Conservation (phyloP, 2,797 vertebrate genomes). For the Lacerta agilis region DNA sequence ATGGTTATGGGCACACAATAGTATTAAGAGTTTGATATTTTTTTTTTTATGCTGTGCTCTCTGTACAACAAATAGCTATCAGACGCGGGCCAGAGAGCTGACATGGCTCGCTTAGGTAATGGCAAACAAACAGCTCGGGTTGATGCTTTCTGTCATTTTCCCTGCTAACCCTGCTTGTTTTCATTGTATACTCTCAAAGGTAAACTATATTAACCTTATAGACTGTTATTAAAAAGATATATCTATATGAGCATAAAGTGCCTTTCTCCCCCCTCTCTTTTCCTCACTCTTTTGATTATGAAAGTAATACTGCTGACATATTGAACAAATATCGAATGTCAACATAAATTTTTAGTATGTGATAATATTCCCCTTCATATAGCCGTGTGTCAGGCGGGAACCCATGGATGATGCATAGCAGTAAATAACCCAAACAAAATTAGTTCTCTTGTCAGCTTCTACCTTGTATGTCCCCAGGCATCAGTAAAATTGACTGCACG, state of each 20-base stretch:
- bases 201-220: conserved; percentile 98
- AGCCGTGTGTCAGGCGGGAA: conserved; percentile 90
- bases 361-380: conserved; percentile 90
- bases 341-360: conserved; percentile 93
- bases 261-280: conserved; percentile 81
- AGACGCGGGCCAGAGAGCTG: conserved; percentile 88
- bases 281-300: conserved; percentile 87
- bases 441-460: conserved; percentile 93
- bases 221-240: conserved; percentile 98
- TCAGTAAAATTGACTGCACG: conserved; percentile 99
- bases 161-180: conserved; percentile 85
- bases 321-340: conserved; percentile 87
- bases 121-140: conserved; percentile 86
- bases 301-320: conserved; percentile 87
- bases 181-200: conserved; percentile 92
- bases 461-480: conserved; percentile 95
- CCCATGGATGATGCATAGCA: conserved; percentile 95
- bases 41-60: conserved; percentile 81
- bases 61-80: conserved; percentile 96
- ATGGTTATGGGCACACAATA: conserved; percentile 99
- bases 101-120: conserved; percentile 92
- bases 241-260: conserved; percentile 90
- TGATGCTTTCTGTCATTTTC: conserved; percentile 87
- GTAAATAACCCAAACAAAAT: conserved; percentile 99
- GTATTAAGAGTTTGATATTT: conserved; percentile 97